Base-by-base conservation (phyloP, 2,888 invertebrate species). In the Xanthia icteritia region DNA sequence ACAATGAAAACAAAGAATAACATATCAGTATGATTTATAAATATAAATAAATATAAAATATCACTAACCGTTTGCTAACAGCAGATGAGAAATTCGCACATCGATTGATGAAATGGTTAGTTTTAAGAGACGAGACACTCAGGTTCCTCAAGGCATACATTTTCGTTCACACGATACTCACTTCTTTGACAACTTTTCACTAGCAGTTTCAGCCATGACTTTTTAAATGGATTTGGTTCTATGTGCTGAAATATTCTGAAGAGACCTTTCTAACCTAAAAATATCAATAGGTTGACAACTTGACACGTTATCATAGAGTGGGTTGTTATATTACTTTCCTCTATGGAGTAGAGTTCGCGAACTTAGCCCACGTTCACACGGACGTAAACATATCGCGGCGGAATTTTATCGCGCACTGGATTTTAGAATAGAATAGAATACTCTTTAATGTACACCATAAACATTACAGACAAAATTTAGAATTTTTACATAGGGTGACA, bases 171-270 rank as follows among this genome's bases (percentile, higher is more conserved):
- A 90, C 86, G 82, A 94, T 96, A 96, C 97, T 97, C 97, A 98
- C 98, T 97, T 98, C 96, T 98, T 98, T 20, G 98, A 98, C 83
- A 98, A 90, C 90, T 97, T 97, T 94, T 97, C 97, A 91, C 90
- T 94, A 76, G 93, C 88, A 87, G 92, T 92, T 90, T 97, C 97
- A 90, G 97, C 97, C 97, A 97, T 97, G 84, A 84, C 85, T 88
- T 60, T 67, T 42, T 67, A 73, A 45, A 69, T 65, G 75, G 48
- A 39, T 45, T 67, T 63, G 70, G 45, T 45, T 68, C 45, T 64
- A 60, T 2, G 60, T 76, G 72, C 69, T 63, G 31, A 61, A 54
- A 63, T 79, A 73, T 64, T 83, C 54, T 64, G 39, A 72, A 13
- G 45, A 76, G 56, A 67, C 36, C n/a, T 65, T 71, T 76, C 11